phyloP scores from a whole-genome alignment of 2,113 vertebrate genomes.

The Pomatostomus ruficeps region DNA sequence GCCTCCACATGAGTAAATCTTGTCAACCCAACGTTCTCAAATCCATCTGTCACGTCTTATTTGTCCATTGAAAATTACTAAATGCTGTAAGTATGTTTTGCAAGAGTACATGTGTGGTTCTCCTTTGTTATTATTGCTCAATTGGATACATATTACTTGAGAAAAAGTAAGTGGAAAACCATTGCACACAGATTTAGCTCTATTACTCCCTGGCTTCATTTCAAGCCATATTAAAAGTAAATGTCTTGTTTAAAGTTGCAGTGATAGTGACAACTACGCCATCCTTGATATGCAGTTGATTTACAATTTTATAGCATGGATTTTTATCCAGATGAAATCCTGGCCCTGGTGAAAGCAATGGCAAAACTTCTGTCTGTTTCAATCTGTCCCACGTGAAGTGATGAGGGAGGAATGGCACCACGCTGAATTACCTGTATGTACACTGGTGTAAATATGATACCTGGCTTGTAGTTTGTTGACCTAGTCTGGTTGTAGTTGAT shows the following conservation, averaged over 20 bases:
- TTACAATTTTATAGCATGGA: background rate
- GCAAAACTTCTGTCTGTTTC: background rate
- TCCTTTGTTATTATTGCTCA: conserved; percentile 50
- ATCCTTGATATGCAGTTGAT: background rate
- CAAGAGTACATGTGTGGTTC: conserved; percentile 50
- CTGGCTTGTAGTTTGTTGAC: conserved; percentile 3
- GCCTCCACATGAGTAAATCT: background rate
- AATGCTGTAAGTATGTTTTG: conserved; percentile 38
- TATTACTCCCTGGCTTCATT: background rate
- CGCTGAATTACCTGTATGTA: conserved; percentile 37
- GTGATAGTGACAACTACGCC: background rate
- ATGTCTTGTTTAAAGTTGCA: conserved; percentile 18
- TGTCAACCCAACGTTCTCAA: conserved; percentile 22
- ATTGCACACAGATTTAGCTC: conserved; percentile 28
- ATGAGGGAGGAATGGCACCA: background rate
- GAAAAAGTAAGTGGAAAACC: conserved; percentile 47
- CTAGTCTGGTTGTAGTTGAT: conserved; percentile 1
- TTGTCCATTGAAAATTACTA: conserved; percentile 51
- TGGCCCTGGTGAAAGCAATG: background rate
- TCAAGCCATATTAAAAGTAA: conserved; percentile 38
- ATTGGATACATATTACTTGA: conserved; percentile 48
- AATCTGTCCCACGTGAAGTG: background rate
- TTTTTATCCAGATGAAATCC: background rate
- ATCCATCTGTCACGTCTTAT: background rate
- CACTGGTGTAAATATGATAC: background rate